These are phyloP conservation scores for Babyrousa celebensis DNA, from an alignment of 2,797 vertebrate species.

Conservation along the genomic window DNA sequence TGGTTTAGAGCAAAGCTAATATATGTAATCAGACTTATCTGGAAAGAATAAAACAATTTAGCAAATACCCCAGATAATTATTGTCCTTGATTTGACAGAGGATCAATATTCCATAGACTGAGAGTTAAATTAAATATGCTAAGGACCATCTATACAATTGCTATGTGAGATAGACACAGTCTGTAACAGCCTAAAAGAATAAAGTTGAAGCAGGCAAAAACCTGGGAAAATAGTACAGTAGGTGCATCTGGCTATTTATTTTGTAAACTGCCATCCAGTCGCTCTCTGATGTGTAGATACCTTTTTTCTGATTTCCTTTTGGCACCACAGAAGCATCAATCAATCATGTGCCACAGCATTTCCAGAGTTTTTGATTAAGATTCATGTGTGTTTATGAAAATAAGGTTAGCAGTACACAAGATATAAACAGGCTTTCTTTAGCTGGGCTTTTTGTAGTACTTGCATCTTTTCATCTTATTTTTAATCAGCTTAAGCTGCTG, in stretches of 20 bases:
- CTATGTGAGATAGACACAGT: not conserved
- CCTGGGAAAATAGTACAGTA: not conserved
- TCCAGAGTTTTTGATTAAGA: conserved; percentile 36
- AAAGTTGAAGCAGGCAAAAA: conserved; percentile 3
- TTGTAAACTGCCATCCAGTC: not conserved
- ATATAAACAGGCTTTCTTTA: not conserved
- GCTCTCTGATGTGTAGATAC: not conserved
- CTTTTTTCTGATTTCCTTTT: not conserved
- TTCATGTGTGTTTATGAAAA: not conserved
- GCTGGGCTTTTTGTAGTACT: not conserved
- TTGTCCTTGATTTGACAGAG: not conserved
- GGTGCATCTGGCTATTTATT: conserved; percentile 2
- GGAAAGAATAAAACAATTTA: not conserved
- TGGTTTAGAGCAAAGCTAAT: conserved; percentile 48
- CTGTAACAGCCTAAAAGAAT: conserved; percentile 27
- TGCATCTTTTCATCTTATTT: not conserved
- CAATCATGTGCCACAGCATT: not conserved
- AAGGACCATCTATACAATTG: conserved; percentile 2
- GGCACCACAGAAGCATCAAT: not conserved
- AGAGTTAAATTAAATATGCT: conserved; percentile 63
- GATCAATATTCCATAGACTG: not conserved
- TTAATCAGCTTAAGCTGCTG: not conserved
- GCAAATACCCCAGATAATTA: conserved; percentile 29
- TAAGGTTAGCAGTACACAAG: not conserved
- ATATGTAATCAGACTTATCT: not conserved